Evolutionary conservation across 2,888 invertebrate species (phyloP).

Genomic region (Chelonus formosanus): DNA sequence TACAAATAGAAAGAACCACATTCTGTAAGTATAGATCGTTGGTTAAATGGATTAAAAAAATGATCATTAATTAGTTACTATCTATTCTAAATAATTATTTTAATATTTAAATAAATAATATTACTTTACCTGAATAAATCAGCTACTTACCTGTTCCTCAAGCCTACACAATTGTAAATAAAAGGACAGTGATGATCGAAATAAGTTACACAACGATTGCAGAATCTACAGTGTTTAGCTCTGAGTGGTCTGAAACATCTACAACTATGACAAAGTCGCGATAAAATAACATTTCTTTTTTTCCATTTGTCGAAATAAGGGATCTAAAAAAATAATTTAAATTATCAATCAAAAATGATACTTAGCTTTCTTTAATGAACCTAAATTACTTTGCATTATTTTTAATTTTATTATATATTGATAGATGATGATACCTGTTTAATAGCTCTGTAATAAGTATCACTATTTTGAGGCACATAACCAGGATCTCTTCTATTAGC

Average conservation of each 20-base stretch:
- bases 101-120: neutral
- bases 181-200: constrained; percentile 97
- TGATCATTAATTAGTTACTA: too few species aligned
- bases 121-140: constrained; percentile 12
- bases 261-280: constrained; percentile 90
- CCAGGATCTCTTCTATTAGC: constrained; percentile 91
- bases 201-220: constrained; percentile 87
- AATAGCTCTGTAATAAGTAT: constrained; percentile 89
- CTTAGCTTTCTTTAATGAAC: too few species aligned
- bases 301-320: constrained; percentile 94
- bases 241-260: constrained; percentile 85
- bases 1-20: constrained; percentile 93
- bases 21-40: constrained; percentile 67
- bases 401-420: too few species aligned
- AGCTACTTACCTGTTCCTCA: constrained; percentile 75
- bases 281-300: constrained; percentile 82
- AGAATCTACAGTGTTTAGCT: constrained; percentile 92
- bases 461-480: constrained; percentile 87
- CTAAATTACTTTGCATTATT: too few species aligned
- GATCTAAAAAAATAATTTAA: constrained; percentile 65
- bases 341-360: too few species aligned
- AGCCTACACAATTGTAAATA: constrained; percentile 93
- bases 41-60: too few species aligned
- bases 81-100: too few species aligned
- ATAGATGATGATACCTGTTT: constrained; percentile 69